Evolutionary conservation across 1,140 invertebrate species (phyloP), one percentile per base, ranked within the genome.

Genomic region (Lethrus apterus): DNA sequence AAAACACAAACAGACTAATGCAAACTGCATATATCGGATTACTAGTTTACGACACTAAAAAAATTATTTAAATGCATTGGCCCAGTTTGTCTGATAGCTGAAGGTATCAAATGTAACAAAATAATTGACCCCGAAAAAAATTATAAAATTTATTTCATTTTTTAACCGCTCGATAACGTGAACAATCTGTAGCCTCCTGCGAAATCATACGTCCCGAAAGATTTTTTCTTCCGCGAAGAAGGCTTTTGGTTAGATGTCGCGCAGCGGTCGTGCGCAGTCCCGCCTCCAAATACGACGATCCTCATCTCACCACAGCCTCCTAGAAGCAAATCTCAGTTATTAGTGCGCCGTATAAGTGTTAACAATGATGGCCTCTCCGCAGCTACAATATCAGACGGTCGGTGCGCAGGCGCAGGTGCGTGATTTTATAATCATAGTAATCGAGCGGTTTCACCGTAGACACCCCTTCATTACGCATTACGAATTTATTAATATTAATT

Each of bases 341-440:
- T 64, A 64, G 60, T 60, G 56, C 56, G 54, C 57, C 53, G 59
- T 59, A 63, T 64, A 60, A 61, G 60, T 62, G 62, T 52, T 35
- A 46, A 44, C 53, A 49, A 62, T 62, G 58, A 63, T 64, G 62
- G 59, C 58, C 50, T 58, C 62, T 55, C 46, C 59, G 34, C 56
- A 50, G 47, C 52, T 54, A 45, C 58, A 57, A 47, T 56, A 48
- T 38, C 52, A 53, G 33, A 52, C 51, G 18, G 46, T 35, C 29
- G 53, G 49, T 58, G 60, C 60, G 62, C 62, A 64, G 56, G 50
- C 62, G 56, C 59, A 64, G 62, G 62, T 64, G 59, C 57, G 62
- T 64, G 46, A 21, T 56, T 17, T 46, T 48, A 34, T 64, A 60
- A 59, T 62, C 46, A 57, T 47, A 52, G 57, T 59, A 54, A 59